Evolutionary conservation across 2,888 invertebrate genomes (phyloP), one percentile per base, ranked within the genome.

Genomic region (Acheta domesticus): DNA sequence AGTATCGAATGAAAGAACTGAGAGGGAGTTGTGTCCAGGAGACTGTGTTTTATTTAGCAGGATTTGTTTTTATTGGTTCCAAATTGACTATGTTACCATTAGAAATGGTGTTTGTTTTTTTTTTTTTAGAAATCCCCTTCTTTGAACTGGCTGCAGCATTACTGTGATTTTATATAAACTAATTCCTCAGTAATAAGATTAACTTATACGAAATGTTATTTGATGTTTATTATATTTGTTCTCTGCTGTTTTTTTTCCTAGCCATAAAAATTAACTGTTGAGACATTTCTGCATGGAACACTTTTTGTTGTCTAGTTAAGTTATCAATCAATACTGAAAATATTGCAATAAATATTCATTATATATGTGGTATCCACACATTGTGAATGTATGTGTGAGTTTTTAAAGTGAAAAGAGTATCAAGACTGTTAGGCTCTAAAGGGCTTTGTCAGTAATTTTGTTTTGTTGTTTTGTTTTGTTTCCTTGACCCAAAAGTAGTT

Each of bases 241-340:
- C n/a, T 14, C n/a, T 62, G 62, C 62, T 62, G 62, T 1, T 36
- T 62, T 62, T 62, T n/a, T 62, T 19, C 62, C 62, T 62, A 62
- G 62, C 62, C 62, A 19, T 62, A 62, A 62, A 62, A 62, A n/a
- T n/a, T 62, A 62, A 62, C 62, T 62, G 62, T 62, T 62, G 62
- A 62, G 62, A 62, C 62, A 62, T 62, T 62, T 62, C 62, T 62
- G 62, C 62, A 62, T 62, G 62, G 62, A n/a, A 62, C 62, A 62
- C 62, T 19, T n/a, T 19, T 62, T n/a, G 14, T 14, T 19, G 14
- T 19, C 14, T 62, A 62, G 62, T 62, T 62, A 19, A 62, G 16
- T 62, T 62, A 12, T 14, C 11, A 62, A 62, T n/a, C 8, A 36
- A 62, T 14, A 62, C 14, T 62, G 62, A 62, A 62, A 62, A 62